Conservation (phyloP, 2,888 invertebrate species). For the Pollenia labialis region DNA sequence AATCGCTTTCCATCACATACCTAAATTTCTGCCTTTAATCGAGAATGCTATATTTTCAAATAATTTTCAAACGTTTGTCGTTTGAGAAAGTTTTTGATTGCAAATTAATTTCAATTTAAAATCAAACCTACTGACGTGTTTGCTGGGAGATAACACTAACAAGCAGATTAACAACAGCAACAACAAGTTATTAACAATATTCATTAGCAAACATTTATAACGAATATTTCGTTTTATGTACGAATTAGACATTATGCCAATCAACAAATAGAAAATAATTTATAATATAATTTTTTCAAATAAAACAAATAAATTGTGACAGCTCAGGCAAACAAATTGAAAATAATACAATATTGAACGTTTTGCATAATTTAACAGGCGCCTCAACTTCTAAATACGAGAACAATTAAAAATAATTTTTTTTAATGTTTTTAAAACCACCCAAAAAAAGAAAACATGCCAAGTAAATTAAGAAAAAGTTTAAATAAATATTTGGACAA, state of each 20-base stretch:
- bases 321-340: slow-evolving; percentile 3
- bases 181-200: background rate
- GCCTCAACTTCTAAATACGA: slow-evolving; percentile 24
- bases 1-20: too few relatives aligned
- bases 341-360: background rate
- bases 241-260: slow-evolving; percentile 47
- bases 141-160: background rate
- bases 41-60: too few relatives aligned
- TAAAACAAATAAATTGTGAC: slow-evolving; percentile 24
- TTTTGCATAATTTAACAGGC: slow-evolving; percentile 38
- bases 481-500: slow-evolving; percentile 15
- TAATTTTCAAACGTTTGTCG: too few relatives aligned
- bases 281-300: background rate
- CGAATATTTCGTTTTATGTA: slow-evolving; percentile 2
- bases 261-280: background rate
- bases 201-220: slow-evolving; percentile 3
- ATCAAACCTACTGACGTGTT: too few relatives aligned
- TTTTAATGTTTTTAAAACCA: too few relatives aligned
- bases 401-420: background rate
- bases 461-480: background rate
- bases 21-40: too few relatives aligned
- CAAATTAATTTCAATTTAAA: too few relatives aligned
- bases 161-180: background rate
- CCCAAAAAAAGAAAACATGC: background rate
- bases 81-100: too few relatives aligned